phyloP scores from a whole-genome alignment of 1,140 invertebrate species.

The Drosophila kurseongensis region DNA sequence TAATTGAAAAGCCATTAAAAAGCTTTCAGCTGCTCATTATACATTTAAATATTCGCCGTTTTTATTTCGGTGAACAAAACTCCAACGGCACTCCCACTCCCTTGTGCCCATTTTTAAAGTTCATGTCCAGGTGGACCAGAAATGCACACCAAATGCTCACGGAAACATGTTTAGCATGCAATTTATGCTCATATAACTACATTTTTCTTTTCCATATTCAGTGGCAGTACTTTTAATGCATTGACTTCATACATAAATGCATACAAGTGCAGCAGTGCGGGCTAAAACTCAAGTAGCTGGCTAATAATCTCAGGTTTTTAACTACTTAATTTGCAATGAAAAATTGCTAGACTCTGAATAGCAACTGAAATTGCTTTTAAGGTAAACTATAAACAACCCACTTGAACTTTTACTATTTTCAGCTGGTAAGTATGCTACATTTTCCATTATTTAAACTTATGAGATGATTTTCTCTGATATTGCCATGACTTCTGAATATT shows the following conservation, averaged over 20 bases:
- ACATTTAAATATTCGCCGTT: constrained; percentile 79
- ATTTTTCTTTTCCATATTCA: constrained; percentile 41
- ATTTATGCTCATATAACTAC: constrained; percentile 47
- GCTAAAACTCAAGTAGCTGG: constrained; percentile 8
- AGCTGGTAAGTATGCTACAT: constrained; percentile 2
- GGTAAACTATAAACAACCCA: too few species aligned
- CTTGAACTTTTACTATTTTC: too few species aligned
- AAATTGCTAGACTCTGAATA: too few species aligned
- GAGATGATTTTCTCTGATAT: too few species aligned
- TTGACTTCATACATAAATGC: constrained; percentile 43
- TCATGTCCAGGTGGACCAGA: constrained; percentile 24
- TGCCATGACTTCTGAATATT: too few species aligned
- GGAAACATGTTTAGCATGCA: constrained; percentile 45
- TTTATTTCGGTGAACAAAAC: constrained; percentile 52
- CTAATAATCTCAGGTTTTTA: too few species aligned
- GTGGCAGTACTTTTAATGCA: constrained; percentile 16
- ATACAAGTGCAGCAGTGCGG: constrained; percentile 11
- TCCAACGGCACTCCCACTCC: background rate
- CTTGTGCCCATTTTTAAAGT: constrained; percentile 37
- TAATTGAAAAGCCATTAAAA: constrained; percentile 83
- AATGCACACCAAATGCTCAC: constrained; percentile 14
- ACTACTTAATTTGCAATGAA: too few species aligned
- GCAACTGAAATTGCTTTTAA: too few species aligned
- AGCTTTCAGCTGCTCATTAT: constrained; percentile 82
- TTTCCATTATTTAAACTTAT: too few species aligned